phyloP scores from a whole-genome alignment of 2,888 invertebrate genomes.

The Frankliniella fusca region DNA sequence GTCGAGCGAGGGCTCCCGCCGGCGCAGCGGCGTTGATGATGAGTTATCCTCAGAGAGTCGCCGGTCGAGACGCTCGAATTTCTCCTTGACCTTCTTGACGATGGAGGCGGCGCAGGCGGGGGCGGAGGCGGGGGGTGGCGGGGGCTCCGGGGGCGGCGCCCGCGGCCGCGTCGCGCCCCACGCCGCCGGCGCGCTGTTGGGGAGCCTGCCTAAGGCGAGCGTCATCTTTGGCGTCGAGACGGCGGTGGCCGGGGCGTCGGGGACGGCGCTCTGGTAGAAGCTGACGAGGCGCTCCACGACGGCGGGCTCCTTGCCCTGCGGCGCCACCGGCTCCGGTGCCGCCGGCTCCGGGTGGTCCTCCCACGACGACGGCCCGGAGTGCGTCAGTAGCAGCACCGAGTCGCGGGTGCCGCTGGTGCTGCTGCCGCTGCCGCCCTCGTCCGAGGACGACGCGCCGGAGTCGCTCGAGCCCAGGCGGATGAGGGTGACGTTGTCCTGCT shows the following conservation, averaged over 20 bases:
- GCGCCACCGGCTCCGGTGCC: background rate
- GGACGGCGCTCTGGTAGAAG: background rate
- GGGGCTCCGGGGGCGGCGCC: background rate
- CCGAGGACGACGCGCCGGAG: background rate
- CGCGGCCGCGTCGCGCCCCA: background rate
- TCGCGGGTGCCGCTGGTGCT: slow-evolving; percentile 7
- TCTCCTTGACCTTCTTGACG: slow-evolving; percentile 4
- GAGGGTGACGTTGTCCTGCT: slow-evolving; percentile 10
- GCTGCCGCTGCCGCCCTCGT: slow-evolving; percentile 2
- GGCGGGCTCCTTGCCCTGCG: background rate
- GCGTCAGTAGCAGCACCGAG: slow-evolving; percentile 11
- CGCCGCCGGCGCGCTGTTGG: background rate
- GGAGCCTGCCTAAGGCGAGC: background rate
- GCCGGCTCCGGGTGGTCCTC: background rate
- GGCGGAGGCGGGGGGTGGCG: background rate
- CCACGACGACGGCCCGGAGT: slow-evolving; percentile 10
- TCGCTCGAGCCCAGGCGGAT: slow-evolving; percentile 9
- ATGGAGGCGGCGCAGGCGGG: background rate
- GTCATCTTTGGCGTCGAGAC: background rate
- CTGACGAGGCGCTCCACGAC: slow-evolving; percentile 1
- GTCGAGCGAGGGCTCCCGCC: slow-evolving; percentile 1
- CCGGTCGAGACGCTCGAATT: background rate
- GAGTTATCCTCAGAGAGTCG: background rate
- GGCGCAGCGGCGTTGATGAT: background rate
- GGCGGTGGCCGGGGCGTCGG: background rate